Percentiles rank a stretch among this genome's conserved stretches.
These are phyloP conservation scores for Dicrostonyx torquatus DNA, from an alignment of 2,797 vertebrate genomes.

Conservation along the genomic window DNA sequence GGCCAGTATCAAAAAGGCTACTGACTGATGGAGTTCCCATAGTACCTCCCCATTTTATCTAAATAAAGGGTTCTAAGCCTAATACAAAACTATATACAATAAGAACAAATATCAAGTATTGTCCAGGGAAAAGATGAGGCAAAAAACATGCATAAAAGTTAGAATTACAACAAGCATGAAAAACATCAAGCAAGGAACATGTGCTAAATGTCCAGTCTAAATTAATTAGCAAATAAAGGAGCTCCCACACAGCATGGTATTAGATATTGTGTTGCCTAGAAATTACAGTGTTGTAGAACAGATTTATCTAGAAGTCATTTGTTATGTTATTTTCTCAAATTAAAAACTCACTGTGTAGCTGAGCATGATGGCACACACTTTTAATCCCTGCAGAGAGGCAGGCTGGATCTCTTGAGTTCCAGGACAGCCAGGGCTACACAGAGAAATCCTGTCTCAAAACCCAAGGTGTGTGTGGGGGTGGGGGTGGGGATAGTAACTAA, in stretches of 20 bases:
- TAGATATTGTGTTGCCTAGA: background rate
- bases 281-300: conserved; percentile 8
- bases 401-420: background rate
- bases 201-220: too few species aligned
- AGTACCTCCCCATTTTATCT: too few species aligned
- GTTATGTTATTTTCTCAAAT: conserved; percentile 2
- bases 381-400: background rate
- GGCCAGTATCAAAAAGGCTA: too few species aligned
- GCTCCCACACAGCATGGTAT: background rate
- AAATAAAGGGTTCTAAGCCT: too few species aligned
- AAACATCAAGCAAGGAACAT: too few species aligned
- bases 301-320: conserved; percentile 47
- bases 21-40: too few species aligned
- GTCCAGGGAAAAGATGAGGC: too few species aligned
- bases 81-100: too few species aligned
- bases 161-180: too few species aligned
- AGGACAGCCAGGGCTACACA: background rate
- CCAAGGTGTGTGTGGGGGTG: background rate
- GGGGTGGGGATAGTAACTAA: background rate
- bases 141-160: too few species aligned
- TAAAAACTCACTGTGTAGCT: background rate
- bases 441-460: background rate
- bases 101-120: too few species aligned
- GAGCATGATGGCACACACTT: background rate
- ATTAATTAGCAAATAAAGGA: too few species aligned